Base-by-base conservation (phyloP, 2,797 vertebrate species). In the Limosa lapponica region DNA sequence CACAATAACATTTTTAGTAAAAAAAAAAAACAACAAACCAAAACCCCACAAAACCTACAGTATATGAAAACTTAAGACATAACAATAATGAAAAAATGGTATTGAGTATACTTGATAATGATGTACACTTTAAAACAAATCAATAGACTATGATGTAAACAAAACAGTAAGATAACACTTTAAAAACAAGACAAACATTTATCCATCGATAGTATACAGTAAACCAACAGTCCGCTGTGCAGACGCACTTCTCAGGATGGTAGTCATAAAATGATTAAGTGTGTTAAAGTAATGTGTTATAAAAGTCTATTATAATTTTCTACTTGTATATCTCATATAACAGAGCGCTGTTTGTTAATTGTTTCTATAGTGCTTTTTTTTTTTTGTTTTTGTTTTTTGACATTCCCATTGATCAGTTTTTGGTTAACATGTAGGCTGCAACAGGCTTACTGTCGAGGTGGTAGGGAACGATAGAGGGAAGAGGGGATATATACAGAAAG, bases 371-470 rank as follows among this genome's bases (percentile, higher is more conserved):
- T 97, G 97, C 97, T 97, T 90, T 93, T 93, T 81, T 90, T 85
- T 95, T 52, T 66, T 51, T 87, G 89, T 28, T 32, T 78, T 65
- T 92, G 91, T 96, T 91, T 97, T 98, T 97, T 97, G 96, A 98
- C 97, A 98, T 98, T 97, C 96, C 95, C 96, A 97, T 94, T 96
- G 92, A 97, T 97, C 97, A 97, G 95, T 97, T 97, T 98, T 98
- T 98, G 97, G 97, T 98, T 98, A 98, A 96, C 97, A 97, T 97
- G 98, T 98, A 98, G 98, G 98, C 98, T 98, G 98, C 98, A 98
- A 98, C 98, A 99, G 98, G 98, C 98, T 99, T 99, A 99, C 98
- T 98, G 99, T 98, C 98, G 97, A 97, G 88, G 97, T 98, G 96
- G 98, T 97, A 94, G 98, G 99, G 97, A 99, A 98, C 6, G 97